Evolutionary conservation across 1,140 invertebrate species (phyloP).

Genomic region (Apis mellifera): DNA sequence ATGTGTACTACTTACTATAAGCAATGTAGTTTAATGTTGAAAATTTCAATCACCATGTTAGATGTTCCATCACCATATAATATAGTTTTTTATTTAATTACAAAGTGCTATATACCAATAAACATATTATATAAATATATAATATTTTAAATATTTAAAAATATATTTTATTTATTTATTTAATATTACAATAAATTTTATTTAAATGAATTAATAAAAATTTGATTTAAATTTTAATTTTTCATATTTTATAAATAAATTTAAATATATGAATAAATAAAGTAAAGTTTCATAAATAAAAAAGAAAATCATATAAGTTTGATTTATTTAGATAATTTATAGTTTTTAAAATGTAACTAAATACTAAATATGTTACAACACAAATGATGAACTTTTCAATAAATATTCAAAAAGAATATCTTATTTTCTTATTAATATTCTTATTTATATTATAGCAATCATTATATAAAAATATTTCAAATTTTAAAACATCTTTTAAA

Average conservation of each 20-base stretch:
- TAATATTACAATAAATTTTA: too few species aligned
- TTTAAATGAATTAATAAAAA: neutral
- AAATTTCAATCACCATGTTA: conserved; percentile 32
- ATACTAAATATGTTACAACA: neutral
- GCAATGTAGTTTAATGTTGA: neutral
- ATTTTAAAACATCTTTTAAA: neutral
- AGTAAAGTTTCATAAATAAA: too few species aligned
- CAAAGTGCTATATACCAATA: neutral
- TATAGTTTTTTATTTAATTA: conserved; percentile 9
- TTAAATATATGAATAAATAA: too few species aligned
- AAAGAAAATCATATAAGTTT: too few species aligned
- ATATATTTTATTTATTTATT: neutral
- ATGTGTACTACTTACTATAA: conserved; percentile 21
- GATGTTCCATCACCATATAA: neutral
- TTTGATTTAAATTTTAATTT: neutral
- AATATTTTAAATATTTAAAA: neutral
- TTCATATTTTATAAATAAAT: too few species aligned
- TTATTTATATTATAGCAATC: too few species aligned
- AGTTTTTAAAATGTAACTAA: too few species aligned
- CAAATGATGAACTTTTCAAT: neutral
- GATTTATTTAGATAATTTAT: too few species aligned
- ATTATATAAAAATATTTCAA: neutral
- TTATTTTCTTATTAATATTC: too few species aligned
- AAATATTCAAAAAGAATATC: neutral
- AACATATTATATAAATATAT: neutral